These are phyloP conservation scores for Agelas oroides DNA, from an alignment of 37 sponge, comb jelly and placozoan genomes.

Conservation along the genomic window DNA sequence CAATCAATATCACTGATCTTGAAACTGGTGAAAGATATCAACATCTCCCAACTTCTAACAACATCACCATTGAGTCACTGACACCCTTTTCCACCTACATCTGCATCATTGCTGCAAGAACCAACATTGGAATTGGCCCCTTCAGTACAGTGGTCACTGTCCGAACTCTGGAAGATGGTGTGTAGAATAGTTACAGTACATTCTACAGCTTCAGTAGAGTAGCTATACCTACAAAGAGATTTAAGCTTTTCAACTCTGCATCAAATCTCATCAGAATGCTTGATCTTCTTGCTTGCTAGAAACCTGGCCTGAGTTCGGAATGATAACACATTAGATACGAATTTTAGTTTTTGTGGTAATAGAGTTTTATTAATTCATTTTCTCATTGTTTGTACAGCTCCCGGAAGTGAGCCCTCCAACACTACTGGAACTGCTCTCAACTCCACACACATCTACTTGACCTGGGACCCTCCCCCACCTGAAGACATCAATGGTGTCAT, in stretches of 20 bases:
- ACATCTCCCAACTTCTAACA: neutral
- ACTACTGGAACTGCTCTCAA: slow-evolving; percentile 14
- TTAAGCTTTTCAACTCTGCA: no score
- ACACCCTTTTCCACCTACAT: slow-evolving; percentile 47
- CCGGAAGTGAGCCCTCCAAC: slow-evolving; percentile 10
- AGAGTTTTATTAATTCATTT: no score
- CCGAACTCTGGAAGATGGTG: slow-evolving; percentile 54
- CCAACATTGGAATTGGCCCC: slow-evolving; percentile 41
- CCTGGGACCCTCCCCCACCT: slow-evolving; percentile 26
- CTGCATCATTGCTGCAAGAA: slow-evolving; percentile 39
- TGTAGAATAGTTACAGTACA: neutral
- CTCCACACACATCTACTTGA: slow-evolving; percentile 26
- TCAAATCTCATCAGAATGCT: no score
- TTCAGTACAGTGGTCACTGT: slow-evolving; percentile 20
- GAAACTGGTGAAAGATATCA: neutral
- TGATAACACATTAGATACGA: no score
- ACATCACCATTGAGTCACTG: neutral
- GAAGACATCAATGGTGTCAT: slow-evolving; percentile 46
- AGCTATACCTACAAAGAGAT: no score
- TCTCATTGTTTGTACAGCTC: no score
- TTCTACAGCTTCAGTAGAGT: no score
- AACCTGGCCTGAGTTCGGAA: no score
- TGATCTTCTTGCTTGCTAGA: no score
- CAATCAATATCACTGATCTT: neutral
- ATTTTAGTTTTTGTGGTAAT: no score